Percentiles rank a stretch among this genome's conserved stretches.
Evolutionary conservation across 2,797 vertebrate genomes (phyloP).

Genomic region (Huso huso): DNA sequence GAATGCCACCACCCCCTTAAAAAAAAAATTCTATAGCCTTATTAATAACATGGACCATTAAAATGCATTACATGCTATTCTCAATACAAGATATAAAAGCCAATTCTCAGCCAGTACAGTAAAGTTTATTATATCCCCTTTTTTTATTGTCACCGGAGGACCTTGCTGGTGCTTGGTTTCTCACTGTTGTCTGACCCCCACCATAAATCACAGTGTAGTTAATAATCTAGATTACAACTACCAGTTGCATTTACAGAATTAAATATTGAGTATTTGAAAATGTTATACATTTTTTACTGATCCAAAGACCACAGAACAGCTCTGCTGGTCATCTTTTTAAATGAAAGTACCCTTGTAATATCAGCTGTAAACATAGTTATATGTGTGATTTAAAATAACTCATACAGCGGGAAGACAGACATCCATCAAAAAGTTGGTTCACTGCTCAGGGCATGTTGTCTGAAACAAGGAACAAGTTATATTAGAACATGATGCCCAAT

Average conservation of each 20-base stretch:
- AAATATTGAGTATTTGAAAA: conserved; percentile 83
- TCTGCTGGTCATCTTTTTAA: conserved; percentile 53
- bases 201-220: conserved; percentile 75
- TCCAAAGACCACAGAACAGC: conserved; percentile 49
- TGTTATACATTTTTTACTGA: conserved; percentile 71
- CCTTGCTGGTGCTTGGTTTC: conserved; percentile 49
- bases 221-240: conserved; percentile 75
- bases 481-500: not conserved
- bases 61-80: conserved; percentile 83
- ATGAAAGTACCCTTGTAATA: conserved; percentile 64
- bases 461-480: not conserved
- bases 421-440: not conserved
- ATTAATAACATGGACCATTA: conserved; percentile 84
- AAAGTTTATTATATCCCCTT: conserved; percentile 67
- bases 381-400: conserved; percentile 28
- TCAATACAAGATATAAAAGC: conserved; percentile 80
- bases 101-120: conserved; percentile 66
- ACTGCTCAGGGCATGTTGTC: not conserved
- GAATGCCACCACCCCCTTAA: conserved; percentile 24
- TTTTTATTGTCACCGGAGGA: conserved; percentile 75
- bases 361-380: conserved; percentile 49
- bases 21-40: conserved; percentile 46
- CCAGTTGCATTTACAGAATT: conserved; percentile 83
- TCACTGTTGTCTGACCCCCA: conserved; percentile 49
- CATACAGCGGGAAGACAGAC: conserved; percentile 4